These are phyloP conservation scores for Eulemur coronatus DNA, from an alignment of 2,797 vertebrate genomes.

Conservation along the genomic window DNA sequence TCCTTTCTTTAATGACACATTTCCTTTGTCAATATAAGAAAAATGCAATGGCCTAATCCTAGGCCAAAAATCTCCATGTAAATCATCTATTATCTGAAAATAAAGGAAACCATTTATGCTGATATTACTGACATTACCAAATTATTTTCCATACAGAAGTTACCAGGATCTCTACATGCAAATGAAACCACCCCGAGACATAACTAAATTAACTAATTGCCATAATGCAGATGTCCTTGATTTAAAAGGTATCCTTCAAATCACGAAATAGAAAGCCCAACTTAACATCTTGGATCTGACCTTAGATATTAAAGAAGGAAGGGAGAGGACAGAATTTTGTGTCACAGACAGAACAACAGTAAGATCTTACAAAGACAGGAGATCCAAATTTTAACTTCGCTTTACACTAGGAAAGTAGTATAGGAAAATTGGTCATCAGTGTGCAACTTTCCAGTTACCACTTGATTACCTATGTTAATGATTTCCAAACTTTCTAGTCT, in stretches of 20 bases:
- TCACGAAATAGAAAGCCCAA: neutral
- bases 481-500: neutral
- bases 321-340: neutral
- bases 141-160: neutral
- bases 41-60: neutral
- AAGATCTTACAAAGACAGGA: neutral
- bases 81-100: neutral
- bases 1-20: neutral
- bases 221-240: neutral
- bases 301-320: neutral
- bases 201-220: neutral
- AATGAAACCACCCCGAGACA: constrained; percentile 26
- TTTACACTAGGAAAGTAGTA: neutral
- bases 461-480: neutral
- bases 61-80: neutral
- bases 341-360: neutral
- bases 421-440: neutral
- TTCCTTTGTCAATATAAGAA: neutral
- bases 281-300: neutral
- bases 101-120: neutral
- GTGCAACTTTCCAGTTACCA: neutral
- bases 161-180: neutral
- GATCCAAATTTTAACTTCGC: neutral
- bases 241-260: neutral
- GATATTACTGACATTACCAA: neutral